A percentile compares a stretch with the other conserved stretches of the same genome.
These are phyloP conservation scores for Odontamblyopus lacepedii DNA, from an alignment of 2,797 vertebrate genomes.

Conservation along the genomic window DNA sequence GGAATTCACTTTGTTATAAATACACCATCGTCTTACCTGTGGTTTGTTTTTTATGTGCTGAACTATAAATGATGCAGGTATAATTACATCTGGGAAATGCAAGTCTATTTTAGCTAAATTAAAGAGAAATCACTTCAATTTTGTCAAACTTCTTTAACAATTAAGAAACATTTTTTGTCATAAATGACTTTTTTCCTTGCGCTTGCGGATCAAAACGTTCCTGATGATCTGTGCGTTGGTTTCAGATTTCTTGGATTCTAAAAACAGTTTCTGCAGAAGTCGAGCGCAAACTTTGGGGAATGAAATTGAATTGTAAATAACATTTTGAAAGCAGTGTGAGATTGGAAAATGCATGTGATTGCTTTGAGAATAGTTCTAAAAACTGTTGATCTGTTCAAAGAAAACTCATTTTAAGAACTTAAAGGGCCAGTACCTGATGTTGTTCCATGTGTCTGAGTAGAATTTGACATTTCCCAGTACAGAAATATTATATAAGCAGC, in stretches of 20 bases:
- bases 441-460: too few relatives aligned
- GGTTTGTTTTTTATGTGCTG: neutral
- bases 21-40: neutral
- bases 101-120: neutral
- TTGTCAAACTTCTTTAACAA: neutral
- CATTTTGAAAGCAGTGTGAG: neutral
- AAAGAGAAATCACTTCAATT: neutral
- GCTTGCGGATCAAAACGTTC: neutral
- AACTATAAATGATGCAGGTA: neutral
- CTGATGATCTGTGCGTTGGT: neutral
- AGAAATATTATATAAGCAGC: too few relatives aligned
- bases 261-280: neutral
- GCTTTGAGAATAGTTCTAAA: too few relatives aligned
- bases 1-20: neutral
- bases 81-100: neutral
- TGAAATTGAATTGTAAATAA: neutral
- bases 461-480: too few relatives aligned
- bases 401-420: too few relatives aligned
- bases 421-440: too few relatives aligned
- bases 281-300: neutral
- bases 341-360: neutral
- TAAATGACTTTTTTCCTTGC: neutral
- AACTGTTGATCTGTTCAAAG: too few relatives aligned
- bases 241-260: neutral
- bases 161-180: neutral